Evolutionary conservation across 2,888 invertebrate genomes (phyloP).

Genomic region (Lasioglossum oenotherae): DNA sequence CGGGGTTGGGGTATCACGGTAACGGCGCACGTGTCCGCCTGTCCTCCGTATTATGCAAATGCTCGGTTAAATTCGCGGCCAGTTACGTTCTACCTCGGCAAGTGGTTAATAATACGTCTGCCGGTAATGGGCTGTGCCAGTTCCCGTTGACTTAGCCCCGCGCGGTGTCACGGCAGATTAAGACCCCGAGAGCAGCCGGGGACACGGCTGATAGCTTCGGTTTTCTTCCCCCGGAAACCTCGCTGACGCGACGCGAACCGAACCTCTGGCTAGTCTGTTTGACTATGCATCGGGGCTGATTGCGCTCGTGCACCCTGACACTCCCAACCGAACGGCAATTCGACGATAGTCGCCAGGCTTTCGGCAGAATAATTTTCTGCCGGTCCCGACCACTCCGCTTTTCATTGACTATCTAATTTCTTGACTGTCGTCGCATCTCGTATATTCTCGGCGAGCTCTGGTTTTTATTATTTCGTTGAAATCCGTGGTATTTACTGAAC

Average conservation of each 20-base stretch:
- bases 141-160: constrained; percentile 26
- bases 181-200: not conserved
- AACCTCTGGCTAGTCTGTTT: not conserved
- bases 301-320: not conserved
- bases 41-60: constrained; percentile 50
- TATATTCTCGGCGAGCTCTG: not conserved
- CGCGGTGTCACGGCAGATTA: constrained; percentile 32
- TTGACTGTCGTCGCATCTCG: not conserved
- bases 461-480: not conserved
- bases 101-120: constrained; percentile 53
- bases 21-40: not conserved
- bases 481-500: not conserved
- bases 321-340: not conserved
- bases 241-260: not conserved
- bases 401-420: too few relatives aligned
- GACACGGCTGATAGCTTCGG: constrained; percentile 10
- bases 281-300: constrained; percentile 24
- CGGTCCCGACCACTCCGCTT: not conserved
- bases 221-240: constrained; percentile 31
- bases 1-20: not conserved
- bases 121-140: constrained; percentile 35
- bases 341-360: not conserved
- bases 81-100: constrained; percentile 25
- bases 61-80: constrained; percentile 20
- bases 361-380: not conserved